Evolutionary conservation across 2,797 vertebrate genomes (phyloP).

Genomic region (Masticophis lateralis): DNA sequence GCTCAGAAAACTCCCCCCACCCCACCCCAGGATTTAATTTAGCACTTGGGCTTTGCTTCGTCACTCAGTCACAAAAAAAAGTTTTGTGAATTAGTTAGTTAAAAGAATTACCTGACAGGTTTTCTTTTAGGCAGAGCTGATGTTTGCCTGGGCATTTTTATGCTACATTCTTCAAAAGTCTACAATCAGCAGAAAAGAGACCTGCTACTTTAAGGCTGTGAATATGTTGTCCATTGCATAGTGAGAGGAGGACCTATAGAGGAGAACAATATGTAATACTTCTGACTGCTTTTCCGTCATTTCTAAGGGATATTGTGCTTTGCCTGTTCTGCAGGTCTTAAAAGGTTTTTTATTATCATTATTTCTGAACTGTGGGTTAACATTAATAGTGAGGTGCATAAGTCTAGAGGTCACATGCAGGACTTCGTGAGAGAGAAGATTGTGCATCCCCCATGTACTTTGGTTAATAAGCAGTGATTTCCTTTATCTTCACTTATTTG

Average conservation of each 20-base stretch:
- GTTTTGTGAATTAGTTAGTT: not conserved
- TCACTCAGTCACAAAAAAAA: not conserved
- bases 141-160: not conserved
- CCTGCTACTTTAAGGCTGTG: not conserved
- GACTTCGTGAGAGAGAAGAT: not conserved
- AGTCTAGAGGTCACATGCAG: not conserved
- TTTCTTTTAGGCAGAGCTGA: not conserved
- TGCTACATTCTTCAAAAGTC: not conserved
- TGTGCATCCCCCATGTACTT: not conserved
- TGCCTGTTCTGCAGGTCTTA: not conserved
- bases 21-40: not conserved
- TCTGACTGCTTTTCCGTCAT: not conserved
- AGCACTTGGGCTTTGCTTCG: not conserved
- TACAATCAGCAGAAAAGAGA: not conserved
- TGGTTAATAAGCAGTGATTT: not conserved
- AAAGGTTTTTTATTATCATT: not conserved
- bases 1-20: not conserved
- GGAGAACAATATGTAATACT: not conserved
- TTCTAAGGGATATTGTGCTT: not conserved
- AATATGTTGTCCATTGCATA: not conserved
- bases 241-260: not conserved
- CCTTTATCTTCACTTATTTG: not conserved
- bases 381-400: not conserved
- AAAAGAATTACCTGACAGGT: not conserved
- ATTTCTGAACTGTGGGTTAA: not conserved